A percentile compares a stretch with the other conserved stretches of the same genome.
Conservation (phyloP, 2,888 invertebrate genomes). For the Nemotelus nigrinus region DNA sequence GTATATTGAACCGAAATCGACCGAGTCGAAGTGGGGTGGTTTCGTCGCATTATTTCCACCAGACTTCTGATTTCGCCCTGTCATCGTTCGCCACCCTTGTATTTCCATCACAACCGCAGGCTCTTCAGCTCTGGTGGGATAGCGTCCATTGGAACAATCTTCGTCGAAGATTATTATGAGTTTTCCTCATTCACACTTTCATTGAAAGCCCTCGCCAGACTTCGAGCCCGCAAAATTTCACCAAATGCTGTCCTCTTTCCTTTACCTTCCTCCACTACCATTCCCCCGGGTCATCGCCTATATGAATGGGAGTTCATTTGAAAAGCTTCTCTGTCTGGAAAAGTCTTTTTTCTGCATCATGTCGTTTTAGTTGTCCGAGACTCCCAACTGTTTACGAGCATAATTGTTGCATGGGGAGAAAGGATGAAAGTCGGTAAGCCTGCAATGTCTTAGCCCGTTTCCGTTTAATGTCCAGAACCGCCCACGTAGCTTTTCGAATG, state of each 20-base stretch:
- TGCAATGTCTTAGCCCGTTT: constrained; percentile 32
- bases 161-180: constrained; percentile 31
- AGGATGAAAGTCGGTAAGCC: constrained; percentile 1
- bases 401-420: neutral
- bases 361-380: constrained; percentile 24
- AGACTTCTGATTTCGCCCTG: no score
- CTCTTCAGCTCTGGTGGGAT: no score
- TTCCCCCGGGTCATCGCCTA: neutral
- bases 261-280: neutral
- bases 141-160: neutral
- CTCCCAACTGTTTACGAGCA: constrained; percentile 6
- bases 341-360: constrained; percentile 27
- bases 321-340: constrained; percentile 49
- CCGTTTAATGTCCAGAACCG: constrained; percentile 27
- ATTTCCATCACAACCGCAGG: no score
- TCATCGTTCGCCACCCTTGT: no score
- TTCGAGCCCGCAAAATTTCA: neutral
- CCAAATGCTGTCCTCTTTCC: neutral
- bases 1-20: constrained; percentile 10
- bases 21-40: neutral
- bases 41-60: no score
- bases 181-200: constrained; percentile 40
- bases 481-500: neutral
- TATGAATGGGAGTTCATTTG: constrained; percentile 26
- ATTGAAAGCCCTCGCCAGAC: constrained; percentile 1